Conservation (phyloP, 2,797 vertebrate species). For the Knipowitschia caucasica region DNA sequence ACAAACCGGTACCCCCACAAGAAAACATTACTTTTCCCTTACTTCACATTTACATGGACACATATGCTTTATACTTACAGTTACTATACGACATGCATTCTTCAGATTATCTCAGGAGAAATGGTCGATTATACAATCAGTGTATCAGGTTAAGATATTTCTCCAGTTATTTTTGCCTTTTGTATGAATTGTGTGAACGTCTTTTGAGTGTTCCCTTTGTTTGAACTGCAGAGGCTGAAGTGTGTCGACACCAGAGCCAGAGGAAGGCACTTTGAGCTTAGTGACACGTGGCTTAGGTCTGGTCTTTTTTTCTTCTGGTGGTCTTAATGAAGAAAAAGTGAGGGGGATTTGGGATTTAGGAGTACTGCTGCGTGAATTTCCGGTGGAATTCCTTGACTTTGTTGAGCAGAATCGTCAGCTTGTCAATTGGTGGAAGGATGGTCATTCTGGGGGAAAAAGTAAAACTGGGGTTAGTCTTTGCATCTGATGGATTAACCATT, state of each 20-base stretch:
- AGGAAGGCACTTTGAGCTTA: constrained; percentile 57
- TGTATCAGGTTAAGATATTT: constrained; percentile 14
- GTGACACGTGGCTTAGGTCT: constrained; percentile 36
- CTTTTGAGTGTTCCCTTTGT: constrained; percentile 24
- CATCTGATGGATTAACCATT: too few relatives aligned
- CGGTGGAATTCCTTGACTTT: constrained; percentile 86
- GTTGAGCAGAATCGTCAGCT: constrained; percentile 79
- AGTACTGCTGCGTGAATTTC: constrained; percentile 80
- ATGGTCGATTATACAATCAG: too few relatives aligned
- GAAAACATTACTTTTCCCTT: too few relatives aligned
- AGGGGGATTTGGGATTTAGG: constrained; percentile 53
- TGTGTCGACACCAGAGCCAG: constrained; percentile 49
- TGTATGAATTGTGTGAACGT: constrained; percentile 5
- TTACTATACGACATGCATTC: constrained; percentile 27
- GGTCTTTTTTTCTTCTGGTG: constrained; percentile 20
- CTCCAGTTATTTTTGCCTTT: constrained; percentile 21
- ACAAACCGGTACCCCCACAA: too few relatives aligned
- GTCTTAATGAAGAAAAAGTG: neutral
- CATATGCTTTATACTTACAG: constrained; percentile 28
- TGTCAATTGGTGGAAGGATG: constrained; percentile 83
- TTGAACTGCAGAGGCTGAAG: constrained; percentile 36
- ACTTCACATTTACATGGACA: constrained; percentile 22
- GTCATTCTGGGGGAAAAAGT: constrained; percentile 80
- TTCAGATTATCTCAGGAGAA: constrained; percentile 20
- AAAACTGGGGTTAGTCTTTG: neutral